Evolutionary conservation across 1,140 invertebrate species (phyloP), one percentile per base, ranked within the genome.

Genomic region (Archivesica marissinica): DNA sequence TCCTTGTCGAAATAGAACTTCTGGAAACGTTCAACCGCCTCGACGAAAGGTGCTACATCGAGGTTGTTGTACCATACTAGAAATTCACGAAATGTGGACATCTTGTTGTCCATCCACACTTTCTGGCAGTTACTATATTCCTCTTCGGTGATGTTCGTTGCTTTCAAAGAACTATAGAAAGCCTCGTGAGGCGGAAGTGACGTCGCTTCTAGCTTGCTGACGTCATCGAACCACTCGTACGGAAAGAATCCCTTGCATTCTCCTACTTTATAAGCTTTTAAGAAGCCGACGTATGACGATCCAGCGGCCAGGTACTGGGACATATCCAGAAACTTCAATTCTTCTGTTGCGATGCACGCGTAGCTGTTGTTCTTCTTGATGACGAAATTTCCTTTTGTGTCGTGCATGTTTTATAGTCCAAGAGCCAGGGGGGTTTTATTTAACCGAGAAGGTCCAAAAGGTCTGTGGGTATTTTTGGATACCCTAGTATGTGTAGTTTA

Each of bases 231-330:
- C 70, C 59, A 79, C 83, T 89, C 82, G 44, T 90, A 89, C 0
- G 88, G 86, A 35, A 88, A 88, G 54, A 80, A 84, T 3, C 85
- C 82, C 47, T 86, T 86, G 13, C 52, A 33, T 76, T 75, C 85
- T 38, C 20, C 23, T 25, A 81, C 52, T 7, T 47, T 50, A 54
- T 81, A 81, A 6, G 82, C 72, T 52, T 76, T 75, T 23, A 85
- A 23, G 33, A 77, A 85, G 13, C 54, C 23, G 52, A 68, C 39
- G 54, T 74, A 79, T 1, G 72, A 61, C 2, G 61, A 33, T 0
- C 86, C 82, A 6, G 81, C 38, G 23, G 86, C 82, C 6, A 85
- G 47, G 35, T 68, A 87, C 41, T 87, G 47, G 0, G 44, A n/a
- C 15, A 84, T 78, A 44, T 87, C 74, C 11, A 87, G 54, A 52